phyloP scores from a whole-genome alignment of 2,113 vertebrate genomes.

The Verasper variegatus region DNA sequence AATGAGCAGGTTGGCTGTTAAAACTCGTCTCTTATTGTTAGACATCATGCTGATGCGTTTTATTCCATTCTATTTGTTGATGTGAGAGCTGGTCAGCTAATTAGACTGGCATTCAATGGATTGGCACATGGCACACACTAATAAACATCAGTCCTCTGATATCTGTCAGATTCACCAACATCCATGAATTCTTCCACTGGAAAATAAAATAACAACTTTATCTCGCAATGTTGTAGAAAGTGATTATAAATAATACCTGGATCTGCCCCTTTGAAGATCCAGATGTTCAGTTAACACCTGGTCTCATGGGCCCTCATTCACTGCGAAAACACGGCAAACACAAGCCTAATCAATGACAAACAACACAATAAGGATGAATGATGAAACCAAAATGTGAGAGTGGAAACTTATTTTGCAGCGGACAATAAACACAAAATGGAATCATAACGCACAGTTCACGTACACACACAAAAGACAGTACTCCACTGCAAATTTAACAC shows the following conservation, averaged over 20 bases:
- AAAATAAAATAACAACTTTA: too few relatives aligned
- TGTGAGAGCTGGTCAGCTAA: background rate
- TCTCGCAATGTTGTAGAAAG: too few relatives aligned
- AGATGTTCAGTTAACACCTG: background rate
- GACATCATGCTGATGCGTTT: background rate
- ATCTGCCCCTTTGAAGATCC: background rate
- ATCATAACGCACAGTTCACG: too few relatives aligned
- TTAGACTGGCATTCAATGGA: too few relatives aligned
- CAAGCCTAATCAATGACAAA: slow-evolving; percentile 46
- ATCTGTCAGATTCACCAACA: too few relatives aligned
- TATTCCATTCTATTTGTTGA: background rate
- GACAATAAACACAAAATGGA: background rate
- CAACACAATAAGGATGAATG: background rate
- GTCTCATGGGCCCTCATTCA: background rate
- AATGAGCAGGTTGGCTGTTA: too few relatives aligned
- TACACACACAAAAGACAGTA: too few relatives aligned
- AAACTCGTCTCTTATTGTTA: too few relatives aligned
- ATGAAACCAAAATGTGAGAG: slow-evolving; percentile 15
- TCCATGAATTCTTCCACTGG: too few relatives aligned
- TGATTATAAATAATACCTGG: too few relatives aligned
- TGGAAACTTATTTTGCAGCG: background rate
- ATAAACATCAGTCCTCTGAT: too few relatives aligned
- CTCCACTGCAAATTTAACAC: background rate
- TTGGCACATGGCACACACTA: too few relatives aligned
- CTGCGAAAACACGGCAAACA: background rate